Evolutionary conservation across 1,140 invertebrate genomes (phyloP).

Genomic region (Maniola jurtina): DNA sequence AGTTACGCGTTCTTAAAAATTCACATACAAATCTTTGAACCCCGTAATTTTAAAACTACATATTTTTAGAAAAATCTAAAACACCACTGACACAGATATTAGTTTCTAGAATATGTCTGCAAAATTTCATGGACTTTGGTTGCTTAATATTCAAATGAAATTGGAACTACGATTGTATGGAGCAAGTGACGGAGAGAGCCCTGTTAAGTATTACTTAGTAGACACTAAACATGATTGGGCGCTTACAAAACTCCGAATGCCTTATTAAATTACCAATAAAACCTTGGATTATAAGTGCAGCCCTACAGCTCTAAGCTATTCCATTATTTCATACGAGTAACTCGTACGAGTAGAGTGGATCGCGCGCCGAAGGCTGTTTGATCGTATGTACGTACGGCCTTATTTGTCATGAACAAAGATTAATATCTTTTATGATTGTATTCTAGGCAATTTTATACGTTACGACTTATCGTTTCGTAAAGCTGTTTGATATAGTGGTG

Average conservation of each 20-base stretch:
- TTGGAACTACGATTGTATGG: too few species aligned
- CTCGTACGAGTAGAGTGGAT: neutral
- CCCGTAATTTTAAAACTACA: too few species aligned
- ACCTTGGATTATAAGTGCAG: conserved; percentile 1
- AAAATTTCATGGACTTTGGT: too few species aligned
- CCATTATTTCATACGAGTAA: conserved; percentile 7
- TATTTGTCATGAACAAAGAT: conserved; percentile 28
- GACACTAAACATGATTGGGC: neutral
- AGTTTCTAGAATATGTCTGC: too few species aligned
- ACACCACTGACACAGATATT: too few species aligned
- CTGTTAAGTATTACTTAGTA: too few species aligned
- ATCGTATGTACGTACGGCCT: conserved; percentile 21
- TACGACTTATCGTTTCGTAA: neutral
- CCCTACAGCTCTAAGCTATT: neutral
- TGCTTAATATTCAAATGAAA: too few species aligned
- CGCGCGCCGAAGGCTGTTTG: conserved; percentile 20
- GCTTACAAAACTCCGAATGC: neutral
- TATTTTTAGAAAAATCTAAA: too few species aligned
- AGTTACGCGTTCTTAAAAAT: too few species aligned
- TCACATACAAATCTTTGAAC: too few species aligned
- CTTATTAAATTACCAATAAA: conserved; percentile 1
- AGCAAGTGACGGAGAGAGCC: too few species aligned
- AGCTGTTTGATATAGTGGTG: neutral
- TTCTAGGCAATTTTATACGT: neutral
- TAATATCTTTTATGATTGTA: conserved; percentile 21